phyloP scores from a whole-genome alignment of 2,797 vertebrate genomes.

The Artibeus jamaicensis region DNA sequence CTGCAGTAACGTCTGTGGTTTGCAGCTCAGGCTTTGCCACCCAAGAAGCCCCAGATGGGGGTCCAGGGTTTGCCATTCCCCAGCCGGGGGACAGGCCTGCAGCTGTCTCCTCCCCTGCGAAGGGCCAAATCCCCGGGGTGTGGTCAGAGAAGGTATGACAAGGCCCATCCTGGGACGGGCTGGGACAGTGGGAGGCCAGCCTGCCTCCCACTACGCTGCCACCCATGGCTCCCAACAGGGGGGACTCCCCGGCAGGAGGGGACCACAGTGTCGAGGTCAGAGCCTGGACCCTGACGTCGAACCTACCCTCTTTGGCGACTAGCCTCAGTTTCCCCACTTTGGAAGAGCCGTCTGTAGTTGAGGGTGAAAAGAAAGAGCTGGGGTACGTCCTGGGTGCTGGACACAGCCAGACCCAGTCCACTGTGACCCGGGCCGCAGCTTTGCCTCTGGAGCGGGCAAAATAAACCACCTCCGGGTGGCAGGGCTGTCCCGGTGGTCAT shows the following conservation, averaged over 20 bases:
- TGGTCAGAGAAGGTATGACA: not conserved
- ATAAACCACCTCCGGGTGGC: not conserved
- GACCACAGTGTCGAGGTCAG: fast-evolving
- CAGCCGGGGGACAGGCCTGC: not conserved
- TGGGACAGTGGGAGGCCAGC: not conserved
- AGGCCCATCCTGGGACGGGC: not conserved
- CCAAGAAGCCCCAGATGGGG: not conserved
- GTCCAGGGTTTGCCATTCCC: not conserved
- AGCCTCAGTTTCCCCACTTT: not conserved
- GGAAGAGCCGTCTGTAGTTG: not conserved
- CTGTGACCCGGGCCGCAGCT: not conserved
- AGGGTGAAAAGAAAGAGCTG: not conserved
- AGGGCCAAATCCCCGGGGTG: not conserved
- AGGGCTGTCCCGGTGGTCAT: too few species aligned
- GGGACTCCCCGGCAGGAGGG: too few species aligned
- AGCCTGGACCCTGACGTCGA: not conserved
- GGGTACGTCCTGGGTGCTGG: fast-evolving
- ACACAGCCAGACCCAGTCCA: not conserved
- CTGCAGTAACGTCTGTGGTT: not conserved
- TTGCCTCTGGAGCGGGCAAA: not conserved
- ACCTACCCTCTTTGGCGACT: too few species aligned
- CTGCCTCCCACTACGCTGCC: fast-evolving
- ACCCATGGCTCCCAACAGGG: not conserved
- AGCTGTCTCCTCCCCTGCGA: not conserved
- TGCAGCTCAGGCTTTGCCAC: fast-evolving